phyloP scores from a whole-genome alignment of 2,888 invertebrate genomes.

The Stegophylla sp. region DNA sequence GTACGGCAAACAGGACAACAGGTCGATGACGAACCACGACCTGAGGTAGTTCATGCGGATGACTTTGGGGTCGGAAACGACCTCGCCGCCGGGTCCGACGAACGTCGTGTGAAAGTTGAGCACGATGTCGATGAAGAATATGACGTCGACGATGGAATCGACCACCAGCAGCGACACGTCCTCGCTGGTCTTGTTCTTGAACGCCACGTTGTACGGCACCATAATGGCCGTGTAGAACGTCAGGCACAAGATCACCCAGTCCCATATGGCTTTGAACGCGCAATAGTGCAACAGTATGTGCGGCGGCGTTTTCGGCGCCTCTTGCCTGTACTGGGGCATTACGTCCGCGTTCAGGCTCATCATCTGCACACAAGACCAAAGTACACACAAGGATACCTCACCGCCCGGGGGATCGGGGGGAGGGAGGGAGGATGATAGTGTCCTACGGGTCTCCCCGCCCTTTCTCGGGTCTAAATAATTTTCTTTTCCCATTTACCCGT shows the following conservation, averaged over 20 bases:
- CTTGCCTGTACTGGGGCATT: slow-evolving; percentile 97
- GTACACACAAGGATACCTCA: slow-evolving; percentile 45
- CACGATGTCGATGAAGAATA: slow-evolving; percentile 99
- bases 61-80: slow-evolving; percentile 98
- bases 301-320: slow-evolving; percentile 99
- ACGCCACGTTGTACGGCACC: slow-evolving; percentile 99
- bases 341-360: slow-evolving; percentile 98
- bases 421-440: too few species aligned
- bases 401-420: neutral
- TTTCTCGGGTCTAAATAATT: too few species aligned
- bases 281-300: slow-evolving; percentile 99
- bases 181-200: slow-evolving; percentile 94
- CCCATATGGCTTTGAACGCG: slow-evolving; percentile 99
- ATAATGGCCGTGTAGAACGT: slow-evolving; percentile 99
- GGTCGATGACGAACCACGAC: slow-evolving; percentile 99
- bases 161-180: slow-evolving; percentile 93
- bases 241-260: slow-evolving; percentile 99
- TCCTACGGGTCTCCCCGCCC: neutral
- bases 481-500: too few species aligned
- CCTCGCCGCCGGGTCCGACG: slow-evolving; percentile 94
- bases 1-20: slow-evolving; percentile 98
- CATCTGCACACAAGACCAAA: slow-evolving; percentile 70
- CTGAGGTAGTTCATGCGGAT: slow-evolving; percentile 98
- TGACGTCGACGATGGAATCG: slow-evolving; percentile 98
- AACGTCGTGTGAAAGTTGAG: slow-evolving; percentile 99